Evolutionary conservation across 1,140 invertebrate genomes (phyloP), one percentile per base, ranked within the genome.

Genomic region (Rhopalosiphum maidis): DNA sequence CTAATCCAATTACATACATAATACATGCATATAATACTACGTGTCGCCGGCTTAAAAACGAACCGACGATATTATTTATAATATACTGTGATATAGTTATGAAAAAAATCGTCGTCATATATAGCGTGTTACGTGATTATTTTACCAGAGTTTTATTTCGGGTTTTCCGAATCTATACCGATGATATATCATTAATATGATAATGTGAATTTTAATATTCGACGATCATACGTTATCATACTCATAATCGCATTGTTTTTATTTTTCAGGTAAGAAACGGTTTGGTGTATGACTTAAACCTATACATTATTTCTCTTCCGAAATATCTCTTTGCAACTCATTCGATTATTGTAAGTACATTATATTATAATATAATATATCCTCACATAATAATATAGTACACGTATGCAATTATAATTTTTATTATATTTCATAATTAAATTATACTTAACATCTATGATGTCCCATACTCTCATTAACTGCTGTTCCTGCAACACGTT

Each of bases 341-440:
- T 77, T 77, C n/a, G 60, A 35, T 77, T n/a, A n/a, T n/a, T n/a
- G 60, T 77, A 77, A 77, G 60, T 77, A 77, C 60, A 68, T n/a
- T 5, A n/a, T n/a, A 46, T 46, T 46, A 46, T 1, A 46, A 46
- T 46, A 68, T 68, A 68, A 68, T n/a, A 68, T n/a, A 15, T 15
- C 30, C 11, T 68, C 0, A 15, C 9, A 30, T 30, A n/a, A 60
- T 30, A 9, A 30, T 60, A 68, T 68, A 11, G 11, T 5, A 30
- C 15, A 25, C 25, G 23, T 55, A 55, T 55, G 23, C 11, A 55
- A 55, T 30, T 1, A 6, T 5, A 2, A 25, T 55, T 25, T 25
- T 55, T 25, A 25, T 23, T 15, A 15, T 68, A 68, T 30, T 68
- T 15, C 9, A n/a, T 68, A 15, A 68, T 30, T 68, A 68, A 51